Percentiles rank a stretch among this genome's conserved stretches.
These are phyloP conservation scores for Notolabrus celidotus DNA, from an alignment of 2,797 vertebrate species.

Conservation along the genomic window DNA sequence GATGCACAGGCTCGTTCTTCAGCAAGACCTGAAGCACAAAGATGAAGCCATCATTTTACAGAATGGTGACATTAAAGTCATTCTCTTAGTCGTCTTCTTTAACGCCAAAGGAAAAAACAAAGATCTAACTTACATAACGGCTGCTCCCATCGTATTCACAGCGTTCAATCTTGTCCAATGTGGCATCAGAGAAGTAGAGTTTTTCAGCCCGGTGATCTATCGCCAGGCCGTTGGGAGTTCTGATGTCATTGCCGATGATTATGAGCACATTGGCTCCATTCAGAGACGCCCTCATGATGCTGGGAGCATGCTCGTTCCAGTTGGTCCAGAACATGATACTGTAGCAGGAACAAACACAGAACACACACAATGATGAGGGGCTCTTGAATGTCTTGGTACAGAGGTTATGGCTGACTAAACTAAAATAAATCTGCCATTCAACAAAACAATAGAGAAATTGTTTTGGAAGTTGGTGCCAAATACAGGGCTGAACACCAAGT, in stretches of 20 bases:
- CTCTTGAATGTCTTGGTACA: slow-evolving; percentile 15
- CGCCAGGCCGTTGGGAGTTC: slow-evolving; percentile 95
- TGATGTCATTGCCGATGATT: slow-evolving; percentile 95
- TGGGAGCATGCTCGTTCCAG: slow-evolving; percentile 97
- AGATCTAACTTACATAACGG: slow-evolving; percentile 89
- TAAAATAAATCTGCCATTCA: slow-evolving; percentile 46
- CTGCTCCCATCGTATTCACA: slow-evolving; percentile 96
- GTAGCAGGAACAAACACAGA: slow-evolving; percentile 25
- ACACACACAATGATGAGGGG: slow-evolving; percentile 22
- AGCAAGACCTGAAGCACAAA: slow-evolving; percentile 88
- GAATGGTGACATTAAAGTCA: neutral
- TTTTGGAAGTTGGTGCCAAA: slow-evolving; percentile 26
- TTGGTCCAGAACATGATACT: slow-evolving; percentile 99
- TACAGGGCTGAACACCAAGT: slow-evolving; percentile 19
- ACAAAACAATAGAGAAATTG: neutral
- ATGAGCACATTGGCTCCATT: slow-evolving; percentile 93
- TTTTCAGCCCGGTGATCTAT: slow-evolving; percentile 97
- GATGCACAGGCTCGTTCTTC: slow-evolving; percentile 96
- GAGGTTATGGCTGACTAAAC: slow-evolving; percentile 31
- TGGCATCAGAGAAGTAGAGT: slow-evolving; percentile 97
- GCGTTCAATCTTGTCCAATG: slow-evolving; percentile 97
- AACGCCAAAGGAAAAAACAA: neutral
- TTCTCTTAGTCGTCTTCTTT: no score
- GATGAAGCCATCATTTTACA: neutral
- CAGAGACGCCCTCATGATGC: slow-evolving; percentile 96